phyloP scores from a whole-genome alignment of 1,140 invertebrate species.

The Drosophila gunungcola region DNA sequence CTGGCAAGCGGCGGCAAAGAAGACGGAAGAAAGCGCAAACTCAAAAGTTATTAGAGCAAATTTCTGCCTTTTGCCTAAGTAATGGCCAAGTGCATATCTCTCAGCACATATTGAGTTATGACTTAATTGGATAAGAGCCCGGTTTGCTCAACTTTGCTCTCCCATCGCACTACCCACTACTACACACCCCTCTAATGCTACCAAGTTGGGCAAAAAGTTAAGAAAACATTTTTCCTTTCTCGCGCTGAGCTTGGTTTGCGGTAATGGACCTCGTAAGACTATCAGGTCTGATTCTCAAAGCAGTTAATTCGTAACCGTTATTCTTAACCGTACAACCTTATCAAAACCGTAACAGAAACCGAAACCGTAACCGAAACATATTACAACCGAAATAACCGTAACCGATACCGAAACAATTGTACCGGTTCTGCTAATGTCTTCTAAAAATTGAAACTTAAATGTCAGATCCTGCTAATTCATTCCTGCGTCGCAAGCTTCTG shows the following conservation, averaged over 20 bases:
- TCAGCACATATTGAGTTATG: constrained; percentile 81
- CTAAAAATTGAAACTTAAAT: no score
- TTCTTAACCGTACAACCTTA: no score
- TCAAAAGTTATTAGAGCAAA: constrained; percentile 76
- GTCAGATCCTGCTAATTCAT: no score
- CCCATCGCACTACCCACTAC: constrained; percentile 7
- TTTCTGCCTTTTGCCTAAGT: constrained; percentile 78
- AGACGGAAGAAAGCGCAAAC: constrained; percentile 67
- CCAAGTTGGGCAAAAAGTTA: constrained; percentile 32
- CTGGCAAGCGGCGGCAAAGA: constrained; percentile 51
- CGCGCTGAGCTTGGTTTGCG: constrained; percentile 4
- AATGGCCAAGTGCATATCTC: constrained; percentile 78
- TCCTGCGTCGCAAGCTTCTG: no score
- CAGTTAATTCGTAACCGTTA: no score
- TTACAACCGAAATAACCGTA: no score
- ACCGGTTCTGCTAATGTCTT: no score
- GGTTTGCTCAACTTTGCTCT: constrained; percentile 36
- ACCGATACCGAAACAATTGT: no score
- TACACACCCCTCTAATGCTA: background rate
- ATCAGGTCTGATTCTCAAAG: no score
- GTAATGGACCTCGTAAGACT: constrained; percentile 20
- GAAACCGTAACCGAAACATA: no score
- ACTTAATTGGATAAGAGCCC: constrained; percentile 81
- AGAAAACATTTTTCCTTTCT: constrained; percentile 25
- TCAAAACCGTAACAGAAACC: no score